A percentile compares a stretch with the other conserved stretches of the same genome.
Conservation (phyloP, 2,888 invertebrate genomes). For the Melieria crassipennis region DNA sequence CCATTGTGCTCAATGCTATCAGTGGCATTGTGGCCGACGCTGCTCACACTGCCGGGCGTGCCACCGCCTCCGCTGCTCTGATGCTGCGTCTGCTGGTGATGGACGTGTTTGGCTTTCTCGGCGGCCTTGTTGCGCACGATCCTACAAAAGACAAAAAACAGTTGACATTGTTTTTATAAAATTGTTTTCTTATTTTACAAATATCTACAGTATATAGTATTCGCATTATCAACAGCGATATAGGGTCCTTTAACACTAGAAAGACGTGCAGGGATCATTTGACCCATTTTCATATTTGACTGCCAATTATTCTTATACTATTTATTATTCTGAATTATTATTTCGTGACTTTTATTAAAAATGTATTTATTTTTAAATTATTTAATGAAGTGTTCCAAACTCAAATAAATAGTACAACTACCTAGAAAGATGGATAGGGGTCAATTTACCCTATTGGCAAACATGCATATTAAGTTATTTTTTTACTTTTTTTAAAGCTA, state of each 20-base stretch:
- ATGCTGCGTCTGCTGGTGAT: constrained; percentile 78
- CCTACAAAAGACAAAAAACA: constrained; percentile 68
- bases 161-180: not conserved
- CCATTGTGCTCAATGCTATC: constrained; percentile 41
- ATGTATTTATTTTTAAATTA: too few species aligned
- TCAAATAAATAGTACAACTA: too few species aligned
- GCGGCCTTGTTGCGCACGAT: constrained; percentile 97
- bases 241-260: not conserved
- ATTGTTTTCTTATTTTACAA: too few species aligned
- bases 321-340: not conserved
- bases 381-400: too few species aligned
- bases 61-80: constrained; percentile 67
- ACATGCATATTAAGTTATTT: too few species aligned
- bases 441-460: too few species aligned
- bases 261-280: not conserved
- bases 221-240: too few species aligned
- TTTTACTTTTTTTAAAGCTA: too few species aligned
- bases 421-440: too few species aligned
- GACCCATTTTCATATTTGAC: not conserved
- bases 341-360: not conserved
- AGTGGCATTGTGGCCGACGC: constrained; percentile 37
- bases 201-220: too few species aligned
- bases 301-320: not conserved
- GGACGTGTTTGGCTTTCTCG: constrained; percentile 94
- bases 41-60: constrained; percentile 46